These are phyloP conservation scores for Phyllostomus hastatus DNA, from an alignment of 2,113 vertebrate genomes.

Conservation along the genomic window DNA sequence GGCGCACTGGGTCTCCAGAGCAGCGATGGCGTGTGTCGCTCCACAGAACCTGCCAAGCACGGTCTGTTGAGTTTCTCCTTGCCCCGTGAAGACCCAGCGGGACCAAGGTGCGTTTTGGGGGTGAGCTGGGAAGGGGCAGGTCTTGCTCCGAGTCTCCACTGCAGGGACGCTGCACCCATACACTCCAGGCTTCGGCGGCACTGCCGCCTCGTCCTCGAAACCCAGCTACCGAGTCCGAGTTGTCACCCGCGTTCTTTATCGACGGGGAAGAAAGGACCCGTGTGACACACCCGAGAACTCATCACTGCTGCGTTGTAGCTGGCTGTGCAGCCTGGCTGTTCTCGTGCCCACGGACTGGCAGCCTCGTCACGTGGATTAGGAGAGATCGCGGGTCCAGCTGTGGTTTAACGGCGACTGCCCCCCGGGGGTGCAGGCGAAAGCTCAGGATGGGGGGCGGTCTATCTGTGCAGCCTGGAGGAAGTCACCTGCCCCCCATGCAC, in stretches of 20 bases:
- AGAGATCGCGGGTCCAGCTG: not conserved
- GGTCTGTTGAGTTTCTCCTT: not conserved
- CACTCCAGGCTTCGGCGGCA: not conserved
- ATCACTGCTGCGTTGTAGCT: not conserved
- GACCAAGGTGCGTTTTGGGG: not conserved
- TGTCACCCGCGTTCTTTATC: not conserved
- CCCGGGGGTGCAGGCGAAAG: not conserved
- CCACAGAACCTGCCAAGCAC: not conserved
- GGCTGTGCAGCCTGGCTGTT: not conserved
- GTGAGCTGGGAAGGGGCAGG: not conserved
- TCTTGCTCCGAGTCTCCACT: not conserved
- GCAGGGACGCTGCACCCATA: not conserved
- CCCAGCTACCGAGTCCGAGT: not conserved
- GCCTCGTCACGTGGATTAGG: not conserved
- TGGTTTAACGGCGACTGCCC: not conserved
- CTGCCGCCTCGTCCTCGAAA: not conserved
- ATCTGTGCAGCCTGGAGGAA: not conserved
- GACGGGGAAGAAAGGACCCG: not conserved
- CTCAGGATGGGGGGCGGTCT: not conserved
- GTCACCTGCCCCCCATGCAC: not conserved
- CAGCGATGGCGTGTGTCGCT: not conserved
- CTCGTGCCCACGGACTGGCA: not conserved
- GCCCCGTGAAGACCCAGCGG: not conserved
- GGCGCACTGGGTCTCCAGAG: not conserved
- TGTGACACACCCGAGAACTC: not conserved